Conservation (phyloP, 1,140 invertebrate genomes). For the Papilio aristodemus region DNA sequence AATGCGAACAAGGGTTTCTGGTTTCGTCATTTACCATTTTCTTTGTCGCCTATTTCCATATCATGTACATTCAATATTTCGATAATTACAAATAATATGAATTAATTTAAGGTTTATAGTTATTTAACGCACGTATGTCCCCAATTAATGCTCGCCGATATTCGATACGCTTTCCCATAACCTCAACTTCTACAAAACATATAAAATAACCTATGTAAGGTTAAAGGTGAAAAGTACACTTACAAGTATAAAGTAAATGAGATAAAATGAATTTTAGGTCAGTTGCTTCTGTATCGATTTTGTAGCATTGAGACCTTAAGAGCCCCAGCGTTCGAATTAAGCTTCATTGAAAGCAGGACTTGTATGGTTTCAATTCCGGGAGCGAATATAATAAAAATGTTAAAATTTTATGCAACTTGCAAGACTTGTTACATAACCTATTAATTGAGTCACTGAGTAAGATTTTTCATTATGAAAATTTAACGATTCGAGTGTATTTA, state of each 20-base stretch:
- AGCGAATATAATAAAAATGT: neutral
- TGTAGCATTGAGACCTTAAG: neutral
- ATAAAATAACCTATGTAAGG: too few species aligned
- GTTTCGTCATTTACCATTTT: neutral
- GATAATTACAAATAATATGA: neutral
- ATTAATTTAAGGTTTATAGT: too few species aligned
- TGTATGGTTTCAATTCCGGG: neutral
- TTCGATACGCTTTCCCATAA: too few species aligned
- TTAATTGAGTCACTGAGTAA: too few species aligned
- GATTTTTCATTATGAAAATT: too few species aligned
- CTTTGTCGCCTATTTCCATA: neutral
- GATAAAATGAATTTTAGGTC: neutral
- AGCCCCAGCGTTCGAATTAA: neutral
- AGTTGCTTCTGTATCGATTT: slow-evolving; percentile 2
- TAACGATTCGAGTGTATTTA: too few species aligned
- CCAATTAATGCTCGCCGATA: too few species aligned
- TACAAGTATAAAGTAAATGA: neutral
- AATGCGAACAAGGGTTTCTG: neutral
- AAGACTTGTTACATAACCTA: too few species aligned
- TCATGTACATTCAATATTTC: neutral
- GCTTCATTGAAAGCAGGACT: neutral
- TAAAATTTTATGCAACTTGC: neutral
- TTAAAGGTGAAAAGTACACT: too few species aligned
- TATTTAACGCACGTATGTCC: too few species aligned
- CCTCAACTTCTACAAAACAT: too few species aligned